Evolutionary conservation across 1,140 invertebrate genomes (phyloP), one percentile per base, ranked within the genome.

Genomic region (Trissolcus basalis): DNA sequence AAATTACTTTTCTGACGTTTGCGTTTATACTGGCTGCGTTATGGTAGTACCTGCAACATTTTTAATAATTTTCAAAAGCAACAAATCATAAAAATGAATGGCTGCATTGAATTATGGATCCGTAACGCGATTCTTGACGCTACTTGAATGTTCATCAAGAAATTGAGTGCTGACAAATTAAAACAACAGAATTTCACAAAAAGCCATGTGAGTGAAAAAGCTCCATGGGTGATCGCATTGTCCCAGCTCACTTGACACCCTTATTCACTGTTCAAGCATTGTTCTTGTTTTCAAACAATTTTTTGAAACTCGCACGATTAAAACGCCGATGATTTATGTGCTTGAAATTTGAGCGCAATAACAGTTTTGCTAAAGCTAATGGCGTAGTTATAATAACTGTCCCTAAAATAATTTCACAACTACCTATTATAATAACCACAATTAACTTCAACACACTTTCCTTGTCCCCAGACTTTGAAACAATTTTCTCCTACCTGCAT

Each of bases 361-460:
- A 68, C 72, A 75, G 65, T 69, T 69, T 59, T 39, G 54, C 53
- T 64, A 32, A 36, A 69, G 48, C 60, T 75, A 75, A 75, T 75
- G 64, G 64, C 53, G 60, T 65, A 69, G 69, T 75, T 75, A 75
- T 75, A 75, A 69, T 69, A 64, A 65, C 53, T 65, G 48, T 64
- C 65, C 49, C 72, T 60, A 76, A 76, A 76, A 76, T 76, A 64
- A 76, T 76, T 76, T 76, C 65, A 76, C 69, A 69, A 76, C 65
- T 76, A 69, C 72, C 65, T 54, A 76, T 76, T 70, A 76, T 76
- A 76, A 76, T 76, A 69, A 76, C 72, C 72, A 76, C 72, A 69
- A 76, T 76, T 76, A 76, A 76, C 72, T 76, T 76, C 65, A 76
- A 76, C 65, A 56, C 65, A 70, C 72, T 76, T 76, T 65, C 58